phyloP scores from a whole-genome alignment of 2,113 vertebrate genomes.

The Brachionichthys hirsutus region DNA sequence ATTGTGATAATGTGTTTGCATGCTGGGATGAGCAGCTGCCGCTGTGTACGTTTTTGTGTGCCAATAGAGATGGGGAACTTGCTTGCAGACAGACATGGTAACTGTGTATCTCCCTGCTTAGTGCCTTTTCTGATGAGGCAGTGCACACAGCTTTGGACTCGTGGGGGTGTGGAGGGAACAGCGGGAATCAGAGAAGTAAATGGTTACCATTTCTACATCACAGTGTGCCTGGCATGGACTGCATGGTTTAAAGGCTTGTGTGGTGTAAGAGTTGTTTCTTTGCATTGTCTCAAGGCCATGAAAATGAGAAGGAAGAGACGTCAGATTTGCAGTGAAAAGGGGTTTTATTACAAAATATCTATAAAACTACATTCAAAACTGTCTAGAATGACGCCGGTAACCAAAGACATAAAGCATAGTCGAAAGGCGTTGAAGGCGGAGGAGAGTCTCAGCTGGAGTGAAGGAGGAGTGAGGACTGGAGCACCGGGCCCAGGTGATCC shows the following conservation, averaged over 20 bases:
- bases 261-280: conserved; percentile 6
- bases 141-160: conserved; percentile 23
- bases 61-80: conserved; percentile 19
- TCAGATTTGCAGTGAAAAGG: too few species aligned
- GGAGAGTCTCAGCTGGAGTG: too few species aligned
- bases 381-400: too few species aligned
- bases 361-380: too few species aligned
- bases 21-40: neutral
- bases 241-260: neutral
- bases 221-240: conserved; percentile 25
- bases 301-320: too few species aligned
- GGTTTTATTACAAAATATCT: too few species aligned
- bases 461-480: too few species aligned
- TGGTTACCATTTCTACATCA: conserved; percentile 46
- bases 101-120: conserved; percentile 48
- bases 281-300: too few species aligned
- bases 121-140: conserved; percentile 43
- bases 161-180: conserved; percentile 36
- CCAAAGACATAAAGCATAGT: too few species aligned
- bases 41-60: conserved; percentile 23
- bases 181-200: conserved; percentile 45
- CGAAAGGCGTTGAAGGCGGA: too few species aligned
- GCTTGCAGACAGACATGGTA: conserved; percentile 52
- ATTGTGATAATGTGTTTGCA: conserved; percentile 9
- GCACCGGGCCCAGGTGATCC: too few species aligned